Conservation (phyloP, 2,888 invertebrate genomes). For the Drepanosiphum platanoidis region DNA sequence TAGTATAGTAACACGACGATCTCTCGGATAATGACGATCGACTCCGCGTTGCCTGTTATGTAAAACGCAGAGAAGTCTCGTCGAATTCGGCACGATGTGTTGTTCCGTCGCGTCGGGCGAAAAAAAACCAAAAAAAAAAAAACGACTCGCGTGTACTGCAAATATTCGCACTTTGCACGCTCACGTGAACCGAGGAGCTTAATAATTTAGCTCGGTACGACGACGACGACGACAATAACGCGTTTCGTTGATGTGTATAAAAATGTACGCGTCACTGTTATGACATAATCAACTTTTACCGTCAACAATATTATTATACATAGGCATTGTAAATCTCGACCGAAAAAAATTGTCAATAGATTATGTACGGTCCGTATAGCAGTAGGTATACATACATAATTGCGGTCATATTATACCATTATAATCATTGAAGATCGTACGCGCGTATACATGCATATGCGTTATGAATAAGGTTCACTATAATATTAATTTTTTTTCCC, state of each 20-base stretch:
- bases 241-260: neutral
- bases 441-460: neutral
- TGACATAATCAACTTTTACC: neutral
- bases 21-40: neutral
- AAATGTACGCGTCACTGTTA: neutral
- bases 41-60: neutral
- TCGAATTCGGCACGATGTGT: too few species aligned
- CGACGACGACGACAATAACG: too few species aligned
- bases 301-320: neutral
- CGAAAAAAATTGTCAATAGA: neutral
- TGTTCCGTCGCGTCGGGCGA: too few species aligned
- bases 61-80: neutral
- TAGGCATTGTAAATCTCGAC: neutral
- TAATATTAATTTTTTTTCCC: neutral
- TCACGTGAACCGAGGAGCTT: too few species aligned
- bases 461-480: neutral
- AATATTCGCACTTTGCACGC: too few species aligned
- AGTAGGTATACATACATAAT: too few species aligned
- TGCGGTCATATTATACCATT: neutral
- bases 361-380: neutral
- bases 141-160: too few species aligned
- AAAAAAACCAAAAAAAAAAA: too few species aligned
- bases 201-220: too few species aligned
- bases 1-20: neutral
- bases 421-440: neutral